Conservation (phyloP, 2,113 vertebrate species). For the Sinocyclocheilus maitianheensis region DNA sequence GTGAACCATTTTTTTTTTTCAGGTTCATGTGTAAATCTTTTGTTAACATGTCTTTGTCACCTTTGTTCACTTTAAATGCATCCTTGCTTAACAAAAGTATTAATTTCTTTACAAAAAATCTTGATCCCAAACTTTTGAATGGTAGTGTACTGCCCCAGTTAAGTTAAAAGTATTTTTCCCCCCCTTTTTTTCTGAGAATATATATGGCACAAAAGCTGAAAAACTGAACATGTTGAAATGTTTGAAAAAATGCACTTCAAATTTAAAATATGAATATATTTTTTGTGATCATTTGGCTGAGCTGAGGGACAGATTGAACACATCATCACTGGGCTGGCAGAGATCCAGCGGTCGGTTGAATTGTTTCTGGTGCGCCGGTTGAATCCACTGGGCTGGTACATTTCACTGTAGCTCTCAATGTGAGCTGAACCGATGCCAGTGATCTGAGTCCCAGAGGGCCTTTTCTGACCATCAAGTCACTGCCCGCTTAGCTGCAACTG, state of each 20-base stretch:
- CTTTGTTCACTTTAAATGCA: not conserved
- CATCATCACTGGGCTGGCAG: not conserved
- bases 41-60: not conserved
- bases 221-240: not conserved
- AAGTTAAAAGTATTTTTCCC: not conserved
- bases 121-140: too few relatives aligned
- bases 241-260: not conserved
- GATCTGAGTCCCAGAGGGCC: slow-evolving; percentile 35
- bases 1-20: too few relatives aligned
- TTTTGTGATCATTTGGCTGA: slow-evolving; percentile 6
- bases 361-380: not conserved
- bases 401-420: slow-evolving; percentile 21
- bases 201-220: not conserved
- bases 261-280: not conserved
- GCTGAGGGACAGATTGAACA: slow-evolving; percentile 14
- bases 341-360: slow-evolving; percentile 2
- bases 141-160: not conserved
- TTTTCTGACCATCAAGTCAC: slow-evolving; percentile 26
- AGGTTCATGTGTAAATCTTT: too few relatives aligned
- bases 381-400: slow-evolving; percentile 10
- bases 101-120: not conserved
- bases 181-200: not conserved
- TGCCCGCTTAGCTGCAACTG: slow-evolving; percentile 28
- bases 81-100: not conserved
- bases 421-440: slow-evolving; percentile 33